Conservation (phyloP, 2,113 vertebrate genomes). For the Eurystomus gularis region DNA sequence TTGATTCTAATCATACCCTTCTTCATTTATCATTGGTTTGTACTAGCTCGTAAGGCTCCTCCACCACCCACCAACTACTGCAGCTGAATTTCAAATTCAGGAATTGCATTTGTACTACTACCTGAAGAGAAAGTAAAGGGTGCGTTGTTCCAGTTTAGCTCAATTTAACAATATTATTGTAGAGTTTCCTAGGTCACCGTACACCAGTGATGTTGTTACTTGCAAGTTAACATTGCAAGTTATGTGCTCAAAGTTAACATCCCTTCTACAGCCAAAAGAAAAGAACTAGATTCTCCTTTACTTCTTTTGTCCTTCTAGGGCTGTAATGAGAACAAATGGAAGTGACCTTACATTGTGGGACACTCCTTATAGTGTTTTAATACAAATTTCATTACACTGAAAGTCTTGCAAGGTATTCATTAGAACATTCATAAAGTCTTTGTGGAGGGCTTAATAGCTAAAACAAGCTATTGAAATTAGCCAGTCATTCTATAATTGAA, state of each 20-base stretch:
- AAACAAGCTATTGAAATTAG: slow-evolving; percentile 72
- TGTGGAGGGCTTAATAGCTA: slow-evolving; percentile 62
- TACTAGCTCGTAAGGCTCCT: neutral
- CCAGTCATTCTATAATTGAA: slow-evolving; percentile 63
- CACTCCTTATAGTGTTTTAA: slow-evolving; percentile 66
- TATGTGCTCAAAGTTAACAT: neutral
- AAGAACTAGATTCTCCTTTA: neutral
- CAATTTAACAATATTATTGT: neutral
- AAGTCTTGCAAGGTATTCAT: slow-evolving; percentile 66
- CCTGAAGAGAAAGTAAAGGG: neutral
- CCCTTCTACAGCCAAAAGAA: neutral
- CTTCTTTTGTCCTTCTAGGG: slow-evolving; percentile 36
- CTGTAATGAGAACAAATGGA: slow-evolving; percentile 70
- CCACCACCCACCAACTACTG: neutral
- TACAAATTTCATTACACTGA: slow-evolving; percentile 71
- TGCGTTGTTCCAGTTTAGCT: neutral
- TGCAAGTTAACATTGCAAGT: neutral
- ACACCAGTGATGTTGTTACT: neutral
- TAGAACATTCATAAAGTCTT: slow-evolving; percentile 64
- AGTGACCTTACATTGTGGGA: slow-evolving; percentile 56
- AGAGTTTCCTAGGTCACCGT: neutral
- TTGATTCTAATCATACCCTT: neutral
- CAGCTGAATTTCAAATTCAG: neutral
- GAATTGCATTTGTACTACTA: neutral
- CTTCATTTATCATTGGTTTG: neutral